phyloP scores from a whole-genome alignment of 2,888 invertebrate genomes.

The Drosophila bunnanda region DNA sequence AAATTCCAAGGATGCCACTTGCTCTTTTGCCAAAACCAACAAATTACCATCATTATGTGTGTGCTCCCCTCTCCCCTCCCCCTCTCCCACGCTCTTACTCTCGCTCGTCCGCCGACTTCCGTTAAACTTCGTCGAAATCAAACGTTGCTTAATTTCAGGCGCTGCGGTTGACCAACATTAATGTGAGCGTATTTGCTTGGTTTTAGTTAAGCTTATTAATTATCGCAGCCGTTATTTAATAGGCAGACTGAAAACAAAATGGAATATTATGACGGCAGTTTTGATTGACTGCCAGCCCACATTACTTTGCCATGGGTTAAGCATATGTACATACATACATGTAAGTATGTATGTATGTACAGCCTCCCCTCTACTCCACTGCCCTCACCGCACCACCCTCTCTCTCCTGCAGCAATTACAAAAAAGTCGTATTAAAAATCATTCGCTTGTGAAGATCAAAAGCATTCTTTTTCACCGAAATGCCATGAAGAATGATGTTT shows the following conservation, averaged over 20 bases:
- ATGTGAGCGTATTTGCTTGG: slow-evolving; percentile 5
- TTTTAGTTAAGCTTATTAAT: slow-evolving; percentile 72
- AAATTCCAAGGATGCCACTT: slow-evolving; percentile 84
- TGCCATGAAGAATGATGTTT: slow-evolving; percentile 75
- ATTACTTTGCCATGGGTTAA: slow-evolving; percentile 45
- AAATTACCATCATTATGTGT: slow-evolving; percentile 83
- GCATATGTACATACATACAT: background rate
- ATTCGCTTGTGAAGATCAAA: slow-evolving; percentile 84
- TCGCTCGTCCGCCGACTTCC: slow-evolving; percentile 1
- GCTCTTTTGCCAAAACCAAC: slow-evolving; percentile 83
- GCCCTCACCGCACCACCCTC: background rate
- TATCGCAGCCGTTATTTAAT: slow-evolving; percentile 18
- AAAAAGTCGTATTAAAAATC: slow-evolving; percentile 83
- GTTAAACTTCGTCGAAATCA: slow-evolving; percentile 28
- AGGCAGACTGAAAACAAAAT: slow-evolving; percentile 3
- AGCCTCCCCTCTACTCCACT: background rate
- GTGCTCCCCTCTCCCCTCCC: slow-evolving; percentile 13
- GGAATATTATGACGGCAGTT: slow-evolving; percentile 18
- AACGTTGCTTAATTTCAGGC: slow-evolving; percentile 69
- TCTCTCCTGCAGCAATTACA: slow-evolving; percentile 23
- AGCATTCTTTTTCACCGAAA: slow-evolving; percentile 82
- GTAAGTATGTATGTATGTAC: background rate
- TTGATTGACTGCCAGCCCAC: slow-evolving; percentile 66
- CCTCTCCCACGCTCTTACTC: background rate
- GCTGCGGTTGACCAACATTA: slow-evolving; percentile 36